Evolutionary conservation across 2,888 invertebrate species (phyloP).

Genomic region (Apodemia hepburni): DNA sequence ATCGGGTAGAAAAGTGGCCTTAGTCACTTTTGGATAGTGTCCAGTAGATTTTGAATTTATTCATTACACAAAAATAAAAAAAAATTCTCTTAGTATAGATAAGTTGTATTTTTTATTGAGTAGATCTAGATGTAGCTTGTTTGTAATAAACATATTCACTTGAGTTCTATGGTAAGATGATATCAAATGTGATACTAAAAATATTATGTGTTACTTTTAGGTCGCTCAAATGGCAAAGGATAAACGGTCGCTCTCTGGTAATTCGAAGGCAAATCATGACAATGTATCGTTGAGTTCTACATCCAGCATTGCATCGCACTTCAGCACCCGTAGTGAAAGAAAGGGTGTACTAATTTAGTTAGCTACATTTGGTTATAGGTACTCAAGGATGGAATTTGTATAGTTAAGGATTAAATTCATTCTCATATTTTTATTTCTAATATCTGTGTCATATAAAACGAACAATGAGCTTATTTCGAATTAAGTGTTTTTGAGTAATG

Average conservation of each 20-base stretch:
- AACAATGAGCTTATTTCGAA: too few species aligned
- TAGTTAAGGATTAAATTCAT: background rate
- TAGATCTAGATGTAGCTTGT: too few species aligned
- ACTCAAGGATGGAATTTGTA: too few species aligned
- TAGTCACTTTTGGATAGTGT: too few species aligned
- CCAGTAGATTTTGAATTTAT: too few species aligned
- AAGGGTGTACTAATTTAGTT: slow-evolving; percentile 64
- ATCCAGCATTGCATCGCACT: slow-evolving; percentile 41
- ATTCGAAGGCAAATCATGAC: slow-evolving; percentile 42
- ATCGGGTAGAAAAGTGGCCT: too few species aligned
- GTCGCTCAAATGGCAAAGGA: slow-evolving; percentile 63
- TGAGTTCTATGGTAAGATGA: too few species aligned
- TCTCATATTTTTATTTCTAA: background rate
- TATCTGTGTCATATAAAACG: background rate
- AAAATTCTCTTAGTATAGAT: too few species aligned
- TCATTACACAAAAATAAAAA: too few species aligned
- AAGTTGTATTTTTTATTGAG: too few species aligned
- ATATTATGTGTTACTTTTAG: slow-evolving; percentile 38
- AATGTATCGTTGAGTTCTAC: slow-evolving; percentile 33
- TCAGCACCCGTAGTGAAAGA: slow-evolving; percentile 42
- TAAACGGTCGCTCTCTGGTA: slow-evolving; percentile 41
- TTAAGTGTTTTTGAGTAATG: too few species aligned
- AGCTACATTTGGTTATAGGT: background rate
- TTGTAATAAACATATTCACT: too few species aligned
- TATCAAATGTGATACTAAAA: background rate